Evolutionary conservation across 2,888 invertebrate species (phyloP), one percentile per base, ranked within the genome.

Genomic region (Apodemia mormo): DNA sequence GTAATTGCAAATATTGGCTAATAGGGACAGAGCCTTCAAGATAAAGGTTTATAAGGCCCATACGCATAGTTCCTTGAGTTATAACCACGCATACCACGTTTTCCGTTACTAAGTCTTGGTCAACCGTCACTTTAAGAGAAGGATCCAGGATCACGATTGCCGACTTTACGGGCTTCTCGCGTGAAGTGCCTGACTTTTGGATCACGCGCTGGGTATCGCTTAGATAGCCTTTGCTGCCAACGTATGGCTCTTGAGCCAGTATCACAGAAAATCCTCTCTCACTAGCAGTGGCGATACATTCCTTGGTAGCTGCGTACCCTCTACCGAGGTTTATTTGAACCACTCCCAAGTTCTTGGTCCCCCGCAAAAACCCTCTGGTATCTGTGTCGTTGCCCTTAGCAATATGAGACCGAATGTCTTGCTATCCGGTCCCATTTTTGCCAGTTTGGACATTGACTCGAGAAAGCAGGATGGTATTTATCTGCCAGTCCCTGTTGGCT

Each of bases 1-100:
- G 2, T 29, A 10, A 29, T 22, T 56, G 9, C 1, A 56, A 29
- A 10, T 56, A 56, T 2, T 0, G 3, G 8, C 6, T 5, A 3
- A 56, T 56, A 6, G 56, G 29, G 7, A 9, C 9, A 9, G 56
- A 22, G 2, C 56, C 56, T 2, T 56, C 56, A 1, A 56, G 29
- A 29, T 56, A 56, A 0, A 56, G 2, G 29, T 2, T 56, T 8
- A 29, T 10, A 2, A 52, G 1, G 6, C 49, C 49, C n/a, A n/a
- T 5, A 1, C 49, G 49, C n/a, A 52, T 0, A n/a, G 14, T 0
- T 2, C n/a, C n/a, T 1, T 6, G 6, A 2, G 0, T n/a, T 1
- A 52, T n/a, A 1, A 52, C 49, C 0, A n/a, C n/a, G 6, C 49
- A n/a, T n/a, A n/a, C 49, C 1, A 52, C 3, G n/a, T 52, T 52